Percentiles rank a stretch among this genome's conserved stretches.
phyloP scores from a whole-genome alignment of 1,140 invertebrate species.

The Bathynomus jamesi region DNA sequence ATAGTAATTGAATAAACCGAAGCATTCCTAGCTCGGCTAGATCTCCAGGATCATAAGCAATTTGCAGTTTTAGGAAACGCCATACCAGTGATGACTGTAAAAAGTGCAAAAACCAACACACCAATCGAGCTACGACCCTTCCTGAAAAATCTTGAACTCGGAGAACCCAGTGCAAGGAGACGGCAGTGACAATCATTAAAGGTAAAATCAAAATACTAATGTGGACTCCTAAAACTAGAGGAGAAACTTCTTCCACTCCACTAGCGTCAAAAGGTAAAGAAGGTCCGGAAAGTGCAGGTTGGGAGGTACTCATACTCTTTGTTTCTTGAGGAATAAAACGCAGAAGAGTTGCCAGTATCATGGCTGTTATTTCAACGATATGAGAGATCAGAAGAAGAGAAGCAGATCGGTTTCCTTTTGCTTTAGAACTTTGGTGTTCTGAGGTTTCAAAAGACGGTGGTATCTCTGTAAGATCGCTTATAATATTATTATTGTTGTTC shows the following conservation, averaged over 20 bases:
- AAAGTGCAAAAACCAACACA: conserved; percentile 31
- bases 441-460: neutral
- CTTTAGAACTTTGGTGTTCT: conserved; percentile 15
- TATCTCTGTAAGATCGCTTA: conserved; percentile 5
- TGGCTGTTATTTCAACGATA: conserved; percentile 23
- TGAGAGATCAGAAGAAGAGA: conserved; percentile 2
- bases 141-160: conserved; percentile 29
- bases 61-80: conserved; percentile 28
- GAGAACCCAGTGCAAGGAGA: conserved; percentile 26
- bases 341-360: conserved; percentile 18
- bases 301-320: neutral
- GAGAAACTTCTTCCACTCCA: neutral
- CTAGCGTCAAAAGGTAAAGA: neutral
- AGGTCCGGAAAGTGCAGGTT: neutral
- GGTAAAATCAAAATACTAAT: conserved; percentile 11
- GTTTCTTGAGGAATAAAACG: neutral
- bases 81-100: conserved; percentile 26
- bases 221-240: conserved; percentile 3
- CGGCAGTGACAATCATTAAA: conserved; percentile 15
- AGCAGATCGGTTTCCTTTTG: conserved; percentile 11
- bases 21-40: conserved; percentile 28
- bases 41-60: conserved; percentile 30
- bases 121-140: conserved; percentile 15
- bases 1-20: conserved; percentile 28
- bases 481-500: conserved; percentile 11